A percentile compares a stretch with the other conserved stretches of the same genome.
Evolutionary conservation across 2,113 vertebrate species (phyloP).

Genomic region (Chiloscyllium plagiosum): DNA sequence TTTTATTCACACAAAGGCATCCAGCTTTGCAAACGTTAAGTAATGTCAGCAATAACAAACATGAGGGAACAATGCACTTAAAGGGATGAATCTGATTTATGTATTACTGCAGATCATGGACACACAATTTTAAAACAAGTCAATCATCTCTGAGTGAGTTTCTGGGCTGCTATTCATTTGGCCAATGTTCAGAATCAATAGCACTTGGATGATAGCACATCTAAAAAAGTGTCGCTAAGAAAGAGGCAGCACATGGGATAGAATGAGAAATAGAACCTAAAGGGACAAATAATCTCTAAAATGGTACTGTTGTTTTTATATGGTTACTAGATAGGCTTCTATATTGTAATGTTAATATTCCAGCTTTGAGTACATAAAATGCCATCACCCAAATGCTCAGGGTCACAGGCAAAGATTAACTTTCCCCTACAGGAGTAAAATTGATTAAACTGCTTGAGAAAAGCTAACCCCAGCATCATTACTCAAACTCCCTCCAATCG

Average conservation of each 20-base stretch:
- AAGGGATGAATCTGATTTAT: not conserved
- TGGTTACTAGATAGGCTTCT: not conserved
- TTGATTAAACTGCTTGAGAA: slow-evolving; percentile 12
- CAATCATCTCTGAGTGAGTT: not conserved
- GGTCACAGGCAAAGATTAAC: not conserved
- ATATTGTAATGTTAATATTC: not conserved
- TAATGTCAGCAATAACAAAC: not conserved
- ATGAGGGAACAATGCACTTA: not conserved
- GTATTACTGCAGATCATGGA: not conserved
- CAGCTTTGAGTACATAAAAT: not conserved
- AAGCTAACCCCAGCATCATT: not conserved
- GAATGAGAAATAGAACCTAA: not conserved
- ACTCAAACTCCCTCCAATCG: not conserved
- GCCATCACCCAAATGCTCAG: not conserved
- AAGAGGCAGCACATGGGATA: not conserved
- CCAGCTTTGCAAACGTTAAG: not conserved
- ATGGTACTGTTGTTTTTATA: not conserved
- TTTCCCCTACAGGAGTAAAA: not conserved
- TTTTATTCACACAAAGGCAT: not conserved
- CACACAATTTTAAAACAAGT: slow-evolving; percentile 1
- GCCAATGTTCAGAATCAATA: not conserved
- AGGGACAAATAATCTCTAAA: not conserved
- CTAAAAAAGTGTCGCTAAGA: not conserved
- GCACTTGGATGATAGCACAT: not conserved
- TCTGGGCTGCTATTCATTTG: slow-evolving; percentile 5